These are phyloP conservation scores for Pammene fasciana DNA, from an alignment of 2,888 invertebrate genomes.

Conservation along the genomic window DNA sequence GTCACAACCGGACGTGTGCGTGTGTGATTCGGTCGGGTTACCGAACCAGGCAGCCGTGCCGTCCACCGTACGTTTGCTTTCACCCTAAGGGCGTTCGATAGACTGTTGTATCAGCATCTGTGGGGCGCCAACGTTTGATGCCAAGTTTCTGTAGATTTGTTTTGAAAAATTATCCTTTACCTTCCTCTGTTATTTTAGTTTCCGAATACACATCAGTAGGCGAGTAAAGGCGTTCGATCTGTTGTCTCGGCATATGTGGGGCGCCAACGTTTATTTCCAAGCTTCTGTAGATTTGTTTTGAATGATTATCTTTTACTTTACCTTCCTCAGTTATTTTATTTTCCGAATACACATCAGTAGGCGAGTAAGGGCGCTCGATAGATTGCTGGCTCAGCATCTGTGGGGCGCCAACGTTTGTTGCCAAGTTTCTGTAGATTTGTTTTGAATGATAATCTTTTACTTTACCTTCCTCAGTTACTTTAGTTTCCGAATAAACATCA, in stretches of 20 bases:
- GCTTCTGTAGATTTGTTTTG: too few species aligned
- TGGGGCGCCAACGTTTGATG: neutral
- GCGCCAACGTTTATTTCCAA: too few species aligned
- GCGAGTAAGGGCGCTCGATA: slow-evolving; percentile 25
- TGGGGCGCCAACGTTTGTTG: neutral
- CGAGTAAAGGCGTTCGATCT: too few species aligned
- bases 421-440: neutral
- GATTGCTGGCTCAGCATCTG: slow-evolving; percentile 3
- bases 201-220: too few species aligned
- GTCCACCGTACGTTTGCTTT: too few species aligned
- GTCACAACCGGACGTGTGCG: too few species aligned
- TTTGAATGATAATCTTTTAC: too few species aligned
- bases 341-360: slow-evolving; percentile 28
- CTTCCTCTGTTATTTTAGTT: too few species aligned
- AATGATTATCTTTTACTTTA: neutral
- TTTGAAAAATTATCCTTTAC: too few species aligned
- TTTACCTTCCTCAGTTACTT: slow-evolving; percentile 2
- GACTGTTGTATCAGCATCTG: slow-evolving; percentile 2
- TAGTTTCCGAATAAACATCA: slow-evolving; percentile 13
- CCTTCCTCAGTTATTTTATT: slow-evolving; percentile 13
- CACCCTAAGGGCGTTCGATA: slow-evolving; percentile 8
- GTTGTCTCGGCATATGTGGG: too few species aligned
- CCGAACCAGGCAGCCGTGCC: too few species aligned
- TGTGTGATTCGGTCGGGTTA: too few species aligned
- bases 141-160: neutral